Evolutionary conservation across 2,888 invertebrate species (phyloP).

Genomic region (Syritta pipiens): DNA sequence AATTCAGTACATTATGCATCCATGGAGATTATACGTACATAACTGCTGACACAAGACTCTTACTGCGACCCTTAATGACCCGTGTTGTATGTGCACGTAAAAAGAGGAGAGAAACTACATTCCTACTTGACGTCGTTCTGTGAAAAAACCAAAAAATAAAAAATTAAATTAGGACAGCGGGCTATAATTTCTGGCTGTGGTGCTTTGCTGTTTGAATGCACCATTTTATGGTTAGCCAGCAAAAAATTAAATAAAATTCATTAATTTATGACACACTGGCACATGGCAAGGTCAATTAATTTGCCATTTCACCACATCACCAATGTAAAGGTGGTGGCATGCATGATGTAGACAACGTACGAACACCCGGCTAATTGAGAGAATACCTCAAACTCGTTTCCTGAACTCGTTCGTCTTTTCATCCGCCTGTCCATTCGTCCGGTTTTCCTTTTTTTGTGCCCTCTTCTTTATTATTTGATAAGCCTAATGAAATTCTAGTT

Average conservation of each 20-base stretch:
- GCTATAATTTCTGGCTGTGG: too few species aligned
- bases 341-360: background rate
- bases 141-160: too few species aligned
- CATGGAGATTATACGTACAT: too few species aligned
- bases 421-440: background rate
- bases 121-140: too few species aligned
- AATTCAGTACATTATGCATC: too few species aligned
- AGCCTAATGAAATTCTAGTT: constrained; percentile 47
- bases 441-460: background rate
- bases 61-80: too few species aligned
- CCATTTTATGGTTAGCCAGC: too few species aligned
- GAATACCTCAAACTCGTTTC: background rate
- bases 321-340: background rate
- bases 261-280: constrained; percentile 29
- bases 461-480: constrained; percentile 30
- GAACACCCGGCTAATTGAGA: background rate
- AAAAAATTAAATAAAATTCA: constrained; percentile 40
- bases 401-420: background rate
- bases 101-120: too few species aligned
- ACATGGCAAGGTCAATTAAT: constrained; percentile 30
- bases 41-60: too few species aligned
- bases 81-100: too few species aligned
- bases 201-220: too few species aligned
- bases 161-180: too few species aligned
- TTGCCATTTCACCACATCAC: constrained; percentile 9